These are phyloP conservation scores for Bovichtus variegatus DNA, from an alignment of 2,797 vertebrate species.

Conservation along the genomic window DNA sequence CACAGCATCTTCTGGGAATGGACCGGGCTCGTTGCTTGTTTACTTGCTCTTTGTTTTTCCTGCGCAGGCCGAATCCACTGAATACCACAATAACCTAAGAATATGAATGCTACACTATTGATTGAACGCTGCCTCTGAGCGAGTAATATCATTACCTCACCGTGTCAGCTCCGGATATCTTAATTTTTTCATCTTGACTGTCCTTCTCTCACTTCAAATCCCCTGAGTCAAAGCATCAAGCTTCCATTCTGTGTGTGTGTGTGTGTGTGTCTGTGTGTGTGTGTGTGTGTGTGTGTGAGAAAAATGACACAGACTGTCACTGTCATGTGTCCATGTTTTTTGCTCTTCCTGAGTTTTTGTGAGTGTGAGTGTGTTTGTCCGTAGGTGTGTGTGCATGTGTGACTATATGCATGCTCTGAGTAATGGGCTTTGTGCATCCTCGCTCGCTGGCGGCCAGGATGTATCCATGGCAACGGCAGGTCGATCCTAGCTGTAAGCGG, in stretches of 20 bases:
- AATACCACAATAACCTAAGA: conserved; percentile 50
- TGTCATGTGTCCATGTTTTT: conserved; percentile 1
- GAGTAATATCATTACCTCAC: conserved; percentile 34
- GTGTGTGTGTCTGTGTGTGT: conserved; percentile 5
- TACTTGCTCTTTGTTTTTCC: conserved; percentile 50
- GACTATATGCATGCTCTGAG: conserved; percentile 71
- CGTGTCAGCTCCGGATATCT: conserved; percentile 37
- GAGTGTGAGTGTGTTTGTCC: not conserved
- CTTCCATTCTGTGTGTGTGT: not conserved
- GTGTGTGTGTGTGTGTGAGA: not conserved
- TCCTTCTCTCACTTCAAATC: conserved; percentile 12
- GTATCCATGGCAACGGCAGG: conserved; percentile 87
- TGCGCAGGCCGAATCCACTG: conserved; percentile 13
- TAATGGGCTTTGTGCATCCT: conserved; percentile 82
- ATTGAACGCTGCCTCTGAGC: conserved; percentile 49
- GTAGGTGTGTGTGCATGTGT: conserved; percentile 33
- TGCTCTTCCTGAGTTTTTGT: not conserved
- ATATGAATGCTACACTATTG: conserved; percentile 66
- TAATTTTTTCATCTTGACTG: conserved; percentile 40
- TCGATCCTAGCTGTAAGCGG: conserved; percentile 78
- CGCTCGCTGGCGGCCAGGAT: conserved; percentile 72
- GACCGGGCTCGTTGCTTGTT: conserved; percentile 44
- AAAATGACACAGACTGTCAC: not conserved
- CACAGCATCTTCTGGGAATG: conserved; percentile 59
- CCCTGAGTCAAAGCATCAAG: conserved; percentile 23